Percentiles rank a stretch among this genome's conserved stretches.
These are phyloP conservation scores for Punctoribates punctum DNA, from an alignment of 2,888 invertebrate species.

Conservation along the genomic window DNA sequence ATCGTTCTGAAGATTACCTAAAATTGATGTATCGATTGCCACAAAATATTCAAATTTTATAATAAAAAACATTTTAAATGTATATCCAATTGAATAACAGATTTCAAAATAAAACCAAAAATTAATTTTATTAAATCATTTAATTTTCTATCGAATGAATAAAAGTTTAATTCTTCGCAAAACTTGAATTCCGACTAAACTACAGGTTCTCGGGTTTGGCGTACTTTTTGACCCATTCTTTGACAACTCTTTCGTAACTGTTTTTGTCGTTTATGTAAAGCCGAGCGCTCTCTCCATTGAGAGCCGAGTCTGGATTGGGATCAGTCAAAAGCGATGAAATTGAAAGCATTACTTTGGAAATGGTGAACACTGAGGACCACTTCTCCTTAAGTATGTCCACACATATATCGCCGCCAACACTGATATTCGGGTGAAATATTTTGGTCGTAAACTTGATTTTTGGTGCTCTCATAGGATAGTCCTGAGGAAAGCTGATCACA, in stretches of 20 bases:
- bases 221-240: conserved; percentile 11
- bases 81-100: no score
- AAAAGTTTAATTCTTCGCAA: no score
- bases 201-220: conserved; percentile 16
- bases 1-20: no score
- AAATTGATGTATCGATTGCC: no score
- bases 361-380: neutral
- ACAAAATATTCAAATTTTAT: no score
- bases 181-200: no score
- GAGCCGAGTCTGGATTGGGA: neutral
- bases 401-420: neutral
- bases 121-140: no score
- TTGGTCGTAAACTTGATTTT: neutral
- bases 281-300: neutral
- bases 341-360: neutral
- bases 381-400: conserved; percentile 7
- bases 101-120: no score
- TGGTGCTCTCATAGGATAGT: conserved; percentile 5
- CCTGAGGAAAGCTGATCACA: neutral
- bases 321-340: conserved; percentile 21
- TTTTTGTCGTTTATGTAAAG: neutral
- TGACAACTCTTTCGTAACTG: neutral
- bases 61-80: no score
- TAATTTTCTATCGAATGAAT: no score
- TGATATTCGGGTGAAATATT: conserved; percentile 22